Evolutionary conservation across 1,140 invertebrate species (phyloP), one percentile per base, ranked within the genome.

Genomic region (Cydia strobilella): DNA sequence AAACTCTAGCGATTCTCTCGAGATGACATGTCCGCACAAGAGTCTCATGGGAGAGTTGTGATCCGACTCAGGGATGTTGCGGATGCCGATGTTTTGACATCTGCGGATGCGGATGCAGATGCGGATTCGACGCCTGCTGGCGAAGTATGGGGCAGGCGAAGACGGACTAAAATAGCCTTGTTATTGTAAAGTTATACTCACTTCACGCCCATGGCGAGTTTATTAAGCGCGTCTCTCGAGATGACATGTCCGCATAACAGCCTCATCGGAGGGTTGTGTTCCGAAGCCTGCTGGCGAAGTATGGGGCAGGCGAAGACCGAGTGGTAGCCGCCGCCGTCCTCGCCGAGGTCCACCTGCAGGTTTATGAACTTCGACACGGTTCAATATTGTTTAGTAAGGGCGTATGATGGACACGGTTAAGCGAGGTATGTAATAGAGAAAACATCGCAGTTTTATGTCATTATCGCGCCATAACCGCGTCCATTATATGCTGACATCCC

Each of bases 291-390:
- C 92, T 99, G 98, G 51, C 98, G 95, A 66, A 99, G 94, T 84
- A 99, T 99, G 15, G 99, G 99, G 93, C 99, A 99, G 12, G 99
- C 98, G 93, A 99, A 99, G 79, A 99, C 97, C 31, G 98, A 99
- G 93, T 99, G 99, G 90, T 98, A 99, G 80, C 97, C 95, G 80
- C 96, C 96, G 69, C 98, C 97, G 77, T 95, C 95, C 80, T 98
- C 97, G 77, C 95, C 95, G 15, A 93, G 81, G 54, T 93, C 92
- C 80, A 93, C 91, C 90, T 92, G 82, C 5, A 27, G 25, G 25
- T 63, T 63, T 63, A 63, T 63, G 62, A 63, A 63, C 62, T 63
- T 18, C 15, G 51, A 18, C 51, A 54, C 51, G 51, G 51, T 54
- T 54, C 1, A 15, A 54, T 54, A 20, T 7, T 54, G 51, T 1